Percentiles rank a stretch among this genome's conserved stretches.
These are phyloP conservation scores for Amniataba percoides DNA, from an alignment of 2,797 vertebrate genomes.

Conservation along the genomic window DNA sequence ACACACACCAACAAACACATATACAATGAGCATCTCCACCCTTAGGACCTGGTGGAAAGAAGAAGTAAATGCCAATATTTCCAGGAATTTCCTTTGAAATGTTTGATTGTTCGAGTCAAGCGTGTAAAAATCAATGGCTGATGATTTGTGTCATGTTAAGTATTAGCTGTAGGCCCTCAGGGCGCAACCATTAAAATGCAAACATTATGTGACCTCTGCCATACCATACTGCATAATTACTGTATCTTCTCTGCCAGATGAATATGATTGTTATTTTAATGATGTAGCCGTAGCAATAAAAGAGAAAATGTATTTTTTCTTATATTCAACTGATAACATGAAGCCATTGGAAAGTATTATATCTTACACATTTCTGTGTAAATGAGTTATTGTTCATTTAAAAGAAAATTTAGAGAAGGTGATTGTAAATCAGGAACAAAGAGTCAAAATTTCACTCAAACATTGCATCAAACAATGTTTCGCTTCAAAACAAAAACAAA, in stretches of 20 bases:
- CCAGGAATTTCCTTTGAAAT: conserved; percentile 73
- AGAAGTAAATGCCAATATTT: conserved; percentile 85
- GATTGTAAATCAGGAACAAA: conserved; percentile 40
- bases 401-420: conserved; percentile 13
- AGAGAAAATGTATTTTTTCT: conserved; percentile 34
- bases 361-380: conserved; percentile 20
- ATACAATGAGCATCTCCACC: conserved; percentile 35
- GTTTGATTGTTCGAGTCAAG: conserved; percentile 77
- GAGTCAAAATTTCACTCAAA: conserved; percentile 37
- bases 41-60: conserved; percentile 55
- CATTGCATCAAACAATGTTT: conserved; percentile 62
- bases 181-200: conserved; percentile 59
- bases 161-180: conserved; percentile 37
- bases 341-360: not conserved
- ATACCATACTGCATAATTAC: conserved; percentile 53
- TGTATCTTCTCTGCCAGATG: conserved; percentile 57
- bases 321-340: conserved; percentile 38
- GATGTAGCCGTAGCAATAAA: conserved; percentile 44
- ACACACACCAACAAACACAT: not conserved
- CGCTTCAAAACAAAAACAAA: conserved; percentile 65
- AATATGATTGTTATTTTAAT: conserved; percentile 53
- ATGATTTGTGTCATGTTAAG: conserved; percentile 56
- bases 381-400: conserved; percentile 7
- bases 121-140: conserved; percentile 68
- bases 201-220: conserved; percentile 52